phyloP scores from a whole-genome alignment of 2,888 invertebrate genomes.

The Micoletzkya japonica region DNA sequence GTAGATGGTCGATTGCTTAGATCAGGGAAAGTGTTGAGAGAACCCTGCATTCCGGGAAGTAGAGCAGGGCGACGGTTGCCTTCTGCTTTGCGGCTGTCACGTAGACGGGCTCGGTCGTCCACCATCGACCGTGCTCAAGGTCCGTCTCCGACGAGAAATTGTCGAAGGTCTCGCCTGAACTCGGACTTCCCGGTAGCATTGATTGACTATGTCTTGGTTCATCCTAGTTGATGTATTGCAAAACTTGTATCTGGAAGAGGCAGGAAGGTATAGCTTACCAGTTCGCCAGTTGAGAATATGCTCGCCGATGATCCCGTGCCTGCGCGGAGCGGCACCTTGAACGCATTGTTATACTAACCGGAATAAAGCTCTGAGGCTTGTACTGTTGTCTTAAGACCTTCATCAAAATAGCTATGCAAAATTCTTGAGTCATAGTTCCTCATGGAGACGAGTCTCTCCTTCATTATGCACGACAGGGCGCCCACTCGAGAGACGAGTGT shows the following conservation, averaged over 20 bases:
- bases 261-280: too few species aligned
- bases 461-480: too few species aligned
- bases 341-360: background rate
- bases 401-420: too few species aligned
- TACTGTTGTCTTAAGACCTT: too few species aligned
- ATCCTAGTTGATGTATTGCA: too few species aligned
- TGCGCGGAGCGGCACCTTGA: conserved; percentile 37
- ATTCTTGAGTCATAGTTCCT: too few species aligned
- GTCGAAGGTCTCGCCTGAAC: conserved; percentile 36
- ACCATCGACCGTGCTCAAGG: conserved; percentile 38
- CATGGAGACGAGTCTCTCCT: too few species aligned
- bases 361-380: too few species aligned
- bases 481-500: too few species aligned
- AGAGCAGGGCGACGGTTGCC: conserved; percentile 46
- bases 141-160: conserved; percentile 40
- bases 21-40: background rate
- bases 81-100: conserved; percentile 36
- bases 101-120: conserved; percentile 46
- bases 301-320: conserved; percentile 44
- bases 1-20: background rate
- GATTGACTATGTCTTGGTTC: too few species aligned
- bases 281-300: conserved; percentile 41
- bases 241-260: too few species aligned
- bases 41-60: conserved; percentile 47
- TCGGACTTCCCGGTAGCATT: background rate